These are phyloP conservation scores for Eurytoma adleriae DNA, from an alignment of 2,888 invertebrate species.

Conservation along the genomic window DNA sequence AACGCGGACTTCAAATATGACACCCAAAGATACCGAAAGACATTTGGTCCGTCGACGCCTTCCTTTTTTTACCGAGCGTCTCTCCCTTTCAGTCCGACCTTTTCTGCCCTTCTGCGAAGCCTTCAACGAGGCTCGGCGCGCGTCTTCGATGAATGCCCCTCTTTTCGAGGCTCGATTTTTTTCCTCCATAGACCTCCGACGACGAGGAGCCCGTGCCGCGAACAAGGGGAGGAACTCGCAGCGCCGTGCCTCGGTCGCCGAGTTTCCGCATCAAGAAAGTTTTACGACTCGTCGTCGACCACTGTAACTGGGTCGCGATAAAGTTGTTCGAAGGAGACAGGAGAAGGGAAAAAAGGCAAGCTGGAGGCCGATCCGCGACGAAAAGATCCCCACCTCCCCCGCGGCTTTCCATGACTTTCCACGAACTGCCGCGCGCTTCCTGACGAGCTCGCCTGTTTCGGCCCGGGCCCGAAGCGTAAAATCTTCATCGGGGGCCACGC, in stretches of 20 bases:
- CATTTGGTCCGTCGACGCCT: neutral
- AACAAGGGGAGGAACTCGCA: conserved; percentile 30
- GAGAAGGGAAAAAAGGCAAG: conserved; percentile 7
- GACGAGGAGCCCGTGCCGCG: conserved; percentile 5
- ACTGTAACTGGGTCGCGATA: conserved; percentile 57
- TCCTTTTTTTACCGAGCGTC: neutral
- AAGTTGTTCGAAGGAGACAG: conserved; percentile 34
- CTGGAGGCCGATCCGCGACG: conserved; percentile 26
- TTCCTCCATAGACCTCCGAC: conserved; percentile 43
- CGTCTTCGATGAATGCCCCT: conserved; percentile 19
- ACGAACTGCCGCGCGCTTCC: conserved; percentile 4
- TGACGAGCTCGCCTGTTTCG: neutral
- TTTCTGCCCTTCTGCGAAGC: conserved; percentile 22
- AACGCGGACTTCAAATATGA: too few species aligned
- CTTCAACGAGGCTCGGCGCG: conserved; percentile 16
- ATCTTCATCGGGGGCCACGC: conserved; percentile 17
- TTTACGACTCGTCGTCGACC: conserved; percentile 49
- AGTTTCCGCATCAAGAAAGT: conserved; percentile 54
- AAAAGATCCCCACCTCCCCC: conserved; percentile 39
- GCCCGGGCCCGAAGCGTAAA: conserved; percentile 4
- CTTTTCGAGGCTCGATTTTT: conserved; percentile 1
- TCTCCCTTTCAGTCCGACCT: conserved; percentile 23
- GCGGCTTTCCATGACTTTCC: conserved; percentile 46
- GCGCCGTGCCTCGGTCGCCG: neutral
- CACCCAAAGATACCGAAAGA: too few species aligned